A percentile compares a stretch with the other conserved stretches of the same genome.
Evolutionary conservation across 2,113 vertebrate species (phyloP).

Genomic region (Irena cyanogastra): DNA sequence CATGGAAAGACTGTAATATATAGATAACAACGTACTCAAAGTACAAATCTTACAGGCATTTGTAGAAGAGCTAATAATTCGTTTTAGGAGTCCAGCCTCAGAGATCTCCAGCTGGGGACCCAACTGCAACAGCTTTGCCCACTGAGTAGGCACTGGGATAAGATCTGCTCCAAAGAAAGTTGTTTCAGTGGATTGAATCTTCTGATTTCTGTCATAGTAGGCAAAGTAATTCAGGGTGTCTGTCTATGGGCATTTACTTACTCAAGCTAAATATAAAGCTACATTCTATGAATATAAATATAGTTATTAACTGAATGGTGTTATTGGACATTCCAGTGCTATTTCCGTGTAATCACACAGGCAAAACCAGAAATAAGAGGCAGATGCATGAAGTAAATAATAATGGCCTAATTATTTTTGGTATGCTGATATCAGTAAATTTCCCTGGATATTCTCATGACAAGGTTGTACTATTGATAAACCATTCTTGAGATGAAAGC

Average conservation of each 20-base stretch:
- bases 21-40: neutral
- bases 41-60: neutral
- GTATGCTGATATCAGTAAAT: neutral
- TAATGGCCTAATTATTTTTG: neutral
- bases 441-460: neutral
- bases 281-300: neutral
- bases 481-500: neutral
- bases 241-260: neutral
- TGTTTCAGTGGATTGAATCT: neutral
- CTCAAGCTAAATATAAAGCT: neutral
- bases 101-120: neutral
- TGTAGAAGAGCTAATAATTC: neutral
- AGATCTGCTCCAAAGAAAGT: neutral
- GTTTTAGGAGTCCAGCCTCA: neutral
- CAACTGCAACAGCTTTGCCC: neutral
- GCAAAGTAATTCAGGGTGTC: neutral
- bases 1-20: neutral
- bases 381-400: neutral
- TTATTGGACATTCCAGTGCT: neutral
- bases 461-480: neutral
- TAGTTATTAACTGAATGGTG: neutral
- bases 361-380: neutral
- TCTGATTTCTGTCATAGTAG: neutral
- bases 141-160: neutral
- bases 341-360: neutral